Evolutionary conservation across 2,888 invertebrate genomes (phyloP).

Genomic region (Drosophila anomalipes): DNA sequence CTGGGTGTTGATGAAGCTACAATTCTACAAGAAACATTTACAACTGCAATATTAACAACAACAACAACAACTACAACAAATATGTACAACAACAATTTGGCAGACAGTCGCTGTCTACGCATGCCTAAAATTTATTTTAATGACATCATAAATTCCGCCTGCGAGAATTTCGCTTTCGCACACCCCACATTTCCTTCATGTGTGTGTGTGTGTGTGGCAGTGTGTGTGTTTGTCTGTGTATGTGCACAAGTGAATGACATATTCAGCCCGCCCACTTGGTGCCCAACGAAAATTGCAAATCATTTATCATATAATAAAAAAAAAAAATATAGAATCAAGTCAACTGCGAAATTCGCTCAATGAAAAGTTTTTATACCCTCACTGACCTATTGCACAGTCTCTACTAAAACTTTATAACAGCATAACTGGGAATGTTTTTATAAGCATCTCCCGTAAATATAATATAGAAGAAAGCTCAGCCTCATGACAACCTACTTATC

Average conservation of each 20-base stretch:
- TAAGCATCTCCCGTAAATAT: background rate
- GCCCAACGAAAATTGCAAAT: conserved; percentile 48
- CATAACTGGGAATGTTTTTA: background rate
- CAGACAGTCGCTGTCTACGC: conserved; percentile 60
- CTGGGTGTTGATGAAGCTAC: conserved; percentile 52
- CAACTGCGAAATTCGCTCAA: conserved; percentile 11
- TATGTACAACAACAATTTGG: conserved; percentile 29
- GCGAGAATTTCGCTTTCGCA: conserved; percentile 49
- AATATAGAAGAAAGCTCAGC: background rate
- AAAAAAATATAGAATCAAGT: conserved; percentile 8
- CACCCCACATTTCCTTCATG: conserved; percentile 14
- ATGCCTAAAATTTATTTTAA: conserved; percentile 77
- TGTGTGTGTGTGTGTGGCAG: conserved; percentile 6
- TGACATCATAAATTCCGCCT: conserved; percentile 78
- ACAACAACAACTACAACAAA: conserved; percentile 10
- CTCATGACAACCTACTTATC: background rate
- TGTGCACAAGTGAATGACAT: conserved; percentile 53
- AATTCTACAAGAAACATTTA: conserved; percentile 12
- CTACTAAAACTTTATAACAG: background rate
- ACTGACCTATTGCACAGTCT: background rate
- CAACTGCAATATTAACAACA: conserved; percentile 16
- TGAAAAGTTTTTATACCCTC: background rate
- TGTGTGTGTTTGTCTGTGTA: conserved; percentile 9
- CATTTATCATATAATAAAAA: conserved; percentile 66
- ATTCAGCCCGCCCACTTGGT: conserved; percentile 27